Conservation (phyloP, 2,888 invertebrate genomes). For the Sphaeridia pumilis region DNA sequence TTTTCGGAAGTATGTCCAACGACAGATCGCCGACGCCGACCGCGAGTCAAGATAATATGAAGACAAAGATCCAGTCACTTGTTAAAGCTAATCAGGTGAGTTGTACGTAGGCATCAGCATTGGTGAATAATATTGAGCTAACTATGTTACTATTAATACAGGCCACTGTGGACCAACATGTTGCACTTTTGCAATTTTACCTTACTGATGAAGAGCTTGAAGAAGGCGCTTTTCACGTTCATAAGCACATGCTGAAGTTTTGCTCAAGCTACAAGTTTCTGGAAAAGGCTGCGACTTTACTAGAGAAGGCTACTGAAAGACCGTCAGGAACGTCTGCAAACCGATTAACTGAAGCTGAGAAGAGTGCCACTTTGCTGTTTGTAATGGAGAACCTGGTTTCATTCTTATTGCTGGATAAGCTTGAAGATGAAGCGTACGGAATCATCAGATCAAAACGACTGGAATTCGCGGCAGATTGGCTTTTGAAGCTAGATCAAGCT, state of each 20-base stretch:
- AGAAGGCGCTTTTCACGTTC: slow-evolving; percentile 8
- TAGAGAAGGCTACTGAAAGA: slow-evolving; percentile 5
- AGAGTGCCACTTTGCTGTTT: slow-evolving; percentile 8
- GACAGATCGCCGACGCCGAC: too few species aligned
- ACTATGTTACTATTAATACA: background rate
- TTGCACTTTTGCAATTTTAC: slow-evolving; percentile 12
- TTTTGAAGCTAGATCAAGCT: slow-evolving; percentile 8
- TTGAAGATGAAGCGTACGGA: slow-evolving; percentile 8
- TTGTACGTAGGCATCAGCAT: too few species aligned
- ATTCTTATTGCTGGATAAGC: slow-evolving; percentile 1
- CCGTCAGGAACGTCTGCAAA: background rate
- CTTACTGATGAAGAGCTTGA: slow-evolving; percentile 7
- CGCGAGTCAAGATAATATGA: background rate
- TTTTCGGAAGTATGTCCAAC: too few species aligned
- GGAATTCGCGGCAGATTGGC: slow-evolving; percentile 1
- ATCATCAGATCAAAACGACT: slow-evolving; percentile 4
- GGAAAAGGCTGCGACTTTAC: slow-evolving; percentile 4
- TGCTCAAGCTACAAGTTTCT: slow-evolving; percentile 7
- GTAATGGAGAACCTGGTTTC: slow-evolving; percentile 9
- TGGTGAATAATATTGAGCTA: too few species aligned
- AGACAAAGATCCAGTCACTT: too few species aligned
- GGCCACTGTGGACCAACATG: slow-evolving; percentile 9
- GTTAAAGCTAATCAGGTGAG: too few species aligned
- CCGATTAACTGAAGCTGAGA: slow-evolving; percentile 8
- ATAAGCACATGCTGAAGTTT: slow-evolving; percentile 14